These are phyloP conservation scores for Xiphorhynchus elegans DNA, from an alignment of 2,113 vertebrate genomes.

Conservation along the genomic window DNA sequence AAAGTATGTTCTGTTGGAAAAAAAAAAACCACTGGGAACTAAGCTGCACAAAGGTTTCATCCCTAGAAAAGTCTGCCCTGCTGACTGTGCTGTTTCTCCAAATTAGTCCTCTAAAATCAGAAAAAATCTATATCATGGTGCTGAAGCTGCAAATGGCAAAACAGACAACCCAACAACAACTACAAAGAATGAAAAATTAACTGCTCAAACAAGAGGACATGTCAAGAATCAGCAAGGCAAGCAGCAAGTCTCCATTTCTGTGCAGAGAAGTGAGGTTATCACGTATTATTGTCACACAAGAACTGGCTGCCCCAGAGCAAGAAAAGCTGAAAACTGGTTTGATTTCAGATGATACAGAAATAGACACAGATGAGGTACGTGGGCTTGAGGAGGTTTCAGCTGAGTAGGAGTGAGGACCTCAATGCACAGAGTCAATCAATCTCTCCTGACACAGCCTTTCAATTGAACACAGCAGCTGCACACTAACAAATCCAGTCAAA, in stretches of 20 bases:
- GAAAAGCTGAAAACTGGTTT: background rate
- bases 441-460: conserved; percentile 27
- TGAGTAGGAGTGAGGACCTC: background rate
- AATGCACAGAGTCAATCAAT: background rate
- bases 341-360: background rate
- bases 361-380: background rate
- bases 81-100: background rate
- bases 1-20: background rate
- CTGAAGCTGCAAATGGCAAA: background rate
- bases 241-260: background rate
- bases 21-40: background rate
- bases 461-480: background rate
- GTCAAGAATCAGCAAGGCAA: background rate
- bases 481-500: background rate
- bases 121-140: background rate
- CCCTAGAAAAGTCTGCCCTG: background rate
- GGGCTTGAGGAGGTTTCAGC: background rate
- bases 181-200: background rate
- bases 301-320: background rate
- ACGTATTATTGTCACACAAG: background rate
- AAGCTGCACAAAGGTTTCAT: background rate
- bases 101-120: background rate
- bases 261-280: background rate
- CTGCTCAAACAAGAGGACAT: background rate
- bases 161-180: background rate